Evolutionary conservation across 2,888 invertebrate genomes (phyloP), one percentile per base, ranked within the genome.

Genomic region (Macropis europaea): DNA sequence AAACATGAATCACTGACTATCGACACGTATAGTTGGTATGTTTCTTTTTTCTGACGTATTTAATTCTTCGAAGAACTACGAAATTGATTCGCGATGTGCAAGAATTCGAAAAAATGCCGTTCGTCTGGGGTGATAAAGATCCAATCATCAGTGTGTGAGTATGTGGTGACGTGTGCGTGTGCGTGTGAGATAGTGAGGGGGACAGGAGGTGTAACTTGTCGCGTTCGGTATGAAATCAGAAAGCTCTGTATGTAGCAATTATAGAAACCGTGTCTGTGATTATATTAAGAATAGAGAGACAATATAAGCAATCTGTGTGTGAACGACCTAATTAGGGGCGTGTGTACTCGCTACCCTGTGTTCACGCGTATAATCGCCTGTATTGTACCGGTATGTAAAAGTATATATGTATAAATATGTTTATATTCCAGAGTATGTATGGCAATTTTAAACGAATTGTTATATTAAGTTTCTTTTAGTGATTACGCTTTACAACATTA

Each of bases 201-300:
- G 50, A 40, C 22, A 47, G 34, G 17, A 15, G 42, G 26, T 28
- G 28, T 28, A 70, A 82, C 62, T 81, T 78, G 79, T 83, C 85
- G 86, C 82, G 81, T 82, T 85, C 79, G 73, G 76, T 79, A 80
- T 80, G 68, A 70, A 79, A 78, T 75, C 73, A 73, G 77, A 87
- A 82, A 81, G 81, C 84, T 85, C 85, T 87, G 87, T 83, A 84
- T 81, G 84, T 87, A 88, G 86, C 82, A 82, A 85, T 85, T 88
- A 87, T 84, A 82, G 76, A 77, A 86, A 85, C 84, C 81, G 80
- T 86, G 85, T 86, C 88, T 88, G 88, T 88, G 88, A 88, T 88
- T 87, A 88, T 82, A 83, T 81, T 85, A 84, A 85, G 78, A 77
- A 82, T 85, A 83, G 69, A 78, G 82, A 82, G 79, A 82, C 74